These are phyloP conservation scores for Ephydatia muelleri DNA, from an alignment of 37 sponge, comb jelly and placozoan species.

Conservation along the genomic window DNA sequence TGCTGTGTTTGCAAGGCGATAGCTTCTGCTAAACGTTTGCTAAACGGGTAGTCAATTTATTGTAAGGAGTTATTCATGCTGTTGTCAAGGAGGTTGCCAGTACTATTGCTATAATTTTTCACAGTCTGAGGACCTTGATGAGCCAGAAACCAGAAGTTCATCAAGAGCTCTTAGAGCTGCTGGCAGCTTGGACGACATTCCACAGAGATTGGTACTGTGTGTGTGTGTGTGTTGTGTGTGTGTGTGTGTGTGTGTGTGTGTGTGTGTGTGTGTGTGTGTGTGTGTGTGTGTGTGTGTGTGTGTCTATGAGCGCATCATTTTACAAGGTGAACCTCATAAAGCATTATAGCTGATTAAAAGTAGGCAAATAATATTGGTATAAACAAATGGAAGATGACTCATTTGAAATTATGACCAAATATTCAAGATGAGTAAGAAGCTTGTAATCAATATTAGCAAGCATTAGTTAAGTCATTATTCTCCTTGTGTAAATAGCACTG, in stretches of 20 bases:
- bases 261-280: slow-evolving; percentile 20
- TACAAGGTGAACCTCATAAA: background rate
- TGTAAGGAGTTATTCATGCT: background rate
- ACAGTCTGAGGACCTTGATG: too few relatives aligned
- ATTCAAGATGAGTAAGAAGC: too few relatives aligned
- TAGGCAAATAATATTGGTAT: background rate
- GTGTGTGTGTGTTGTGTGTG: background rate
- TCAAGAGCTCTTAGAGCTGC: too few relatives aligned
- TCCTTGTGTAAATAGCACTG: too few relatives aligned
- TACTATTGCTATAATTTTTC: background rate
- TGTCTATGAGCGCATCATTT: background rate
- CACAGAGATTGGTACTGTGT: background rate
- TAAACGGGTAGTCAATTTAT: too few relatives aligned
- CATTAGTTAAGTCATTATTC: too few relatives aligned
- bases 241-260: slow-evolving; percentile 19
- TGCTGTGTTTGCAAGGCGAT: too few relatives aligned
- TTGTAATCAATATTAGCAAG: slow-evolving; percentile 92
- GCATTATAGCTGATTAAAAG: background rate
- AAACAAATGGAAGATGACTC: too few relatives aligned
- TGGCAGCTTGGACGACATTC: background rate
- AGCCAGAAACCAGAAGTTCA: too few relatives aligned
- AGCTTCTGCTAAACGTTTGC: too few relatives aligned
- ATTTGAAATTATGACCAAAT: too few relatives aligned
- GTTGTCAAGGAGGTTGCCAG: background rate
- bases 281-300: slow-evolving; percentile 30